Evolutionary conservation across 2,888 invertebrate species (phyloP), one percentile per base, ranked within the genome.

Genomic region (Melanotus villosus): DNA sequence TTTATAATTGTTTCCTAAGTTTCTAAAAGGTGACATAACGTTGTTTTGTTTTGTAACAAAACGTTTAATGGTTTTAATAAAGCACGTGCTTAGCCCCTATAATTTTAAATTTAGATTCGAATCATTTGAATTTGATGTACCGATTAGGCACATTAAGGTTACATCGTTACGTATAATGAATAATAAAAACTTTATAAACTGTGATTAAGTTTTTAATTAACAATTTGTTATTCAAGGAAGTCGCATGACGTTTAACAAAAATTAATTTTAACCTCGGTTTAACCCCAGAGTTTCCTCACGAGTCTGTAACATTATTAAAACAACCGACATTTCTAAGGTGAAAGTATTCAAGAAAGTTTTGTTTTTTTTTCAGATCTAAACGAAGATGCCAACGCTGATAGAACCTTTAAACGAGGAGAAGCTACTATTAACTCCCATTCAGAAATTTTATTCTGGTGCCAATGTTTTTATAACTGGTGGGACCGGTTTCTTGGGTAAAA

Each of bases 401-500:
- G 69, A 73, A 41, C 10, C 59, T 2, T 30, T 54, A 1, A 56
- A 68, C 16, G 52, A 59, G 9, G 63, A 66, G 41, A 52, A 54
- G 47, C 19, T 7, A 19, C 21, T 41, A n/a, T 59, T 66, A 38
- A 79, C 79, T 2, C 77, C 77, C 5, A 81, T 85, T 32, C 82
- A 83, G 60, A 73, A 80, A 23, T 85, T 85, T 70, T 85, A 82
- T 75, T 73, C 79, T 5, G 81, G 80, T 6, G 72, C 80, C 16
- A 81, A 79, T 23, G 75, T 86, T 34, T 79, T 85, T 41, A 77
- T 86, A 68, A 86, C 85, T 1, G 85, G 85, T 9, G 84, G 80
- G 18, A 90, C 90, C 7, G 90, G 90, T 67, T 88, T 88, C 79
- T 78, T 87, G 71, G 88, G 88, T 5, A 86, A 86, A 75, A 81